Evolutionary conservation across 2,888 invertebrate species (phyloP).

Genomic region (Nymphalis polychloros): DNA sequence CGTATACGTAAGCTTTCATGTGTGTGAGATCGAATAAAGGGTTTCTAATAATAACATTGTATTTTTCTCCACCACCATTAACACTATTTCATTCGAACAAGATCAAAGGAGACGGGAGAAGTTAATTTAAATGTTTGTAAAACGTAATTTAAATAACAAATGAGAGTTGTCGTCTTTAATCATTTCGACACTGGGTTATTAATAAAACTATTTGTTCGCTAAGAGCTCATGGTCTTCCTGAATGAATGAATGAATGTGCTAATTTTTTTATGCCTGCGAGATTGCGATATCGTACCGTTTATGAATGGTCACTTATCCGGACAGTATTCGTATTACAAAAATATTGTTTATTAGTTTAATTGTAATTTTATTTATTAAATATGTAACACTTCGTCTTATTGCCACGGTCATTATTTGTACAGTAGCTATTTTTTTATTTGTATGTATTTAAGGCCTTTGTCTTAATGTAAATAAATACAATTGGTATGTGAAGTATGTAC

Average conservation of each 20-base stretch:
- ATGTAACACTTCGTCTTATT: too few relatives aligned
- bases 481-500: too few relatives aligned
- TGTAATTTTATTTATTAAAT: not conserved
- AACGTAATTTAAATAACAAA: constrained; percentile 1
- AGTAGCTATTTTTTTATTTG: too few relatives aligned
- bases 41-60: too few relatives aligned
- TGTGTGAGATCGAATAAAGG: too few relatives aligned
- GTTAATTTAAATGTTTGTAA: not conserved
- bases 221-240: constrained; percentile 47
- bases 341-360: not conserved
- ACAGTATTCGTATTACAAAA: constrained; percentile 1
- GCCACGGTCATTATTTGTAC: too few relatives aligned
- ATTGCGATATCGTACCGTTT: constrained; percentile 22
- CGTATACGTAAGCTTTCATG: too few relatives aligned
- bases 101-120: not conserved
- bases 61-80: too few relatives aligned
- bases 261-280: constrained; percentile 43
- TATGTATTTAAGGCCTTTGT: too few relatives aligned
- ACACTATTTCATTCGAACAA: not conserved
- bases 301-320: constrained; percentile 12
- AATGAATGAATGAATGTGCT: constrained; percentile 39
- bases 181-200: constrained; percentile 11
- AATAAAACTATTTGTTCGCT: constrained; percentile 1
- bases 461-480: too few relatives aligned
- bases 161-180: constrained; percentile 1